phyloP scores from a whole-genome alignment of 2,888 invertebrate species.

The Dendrolimus pini region DNA sequence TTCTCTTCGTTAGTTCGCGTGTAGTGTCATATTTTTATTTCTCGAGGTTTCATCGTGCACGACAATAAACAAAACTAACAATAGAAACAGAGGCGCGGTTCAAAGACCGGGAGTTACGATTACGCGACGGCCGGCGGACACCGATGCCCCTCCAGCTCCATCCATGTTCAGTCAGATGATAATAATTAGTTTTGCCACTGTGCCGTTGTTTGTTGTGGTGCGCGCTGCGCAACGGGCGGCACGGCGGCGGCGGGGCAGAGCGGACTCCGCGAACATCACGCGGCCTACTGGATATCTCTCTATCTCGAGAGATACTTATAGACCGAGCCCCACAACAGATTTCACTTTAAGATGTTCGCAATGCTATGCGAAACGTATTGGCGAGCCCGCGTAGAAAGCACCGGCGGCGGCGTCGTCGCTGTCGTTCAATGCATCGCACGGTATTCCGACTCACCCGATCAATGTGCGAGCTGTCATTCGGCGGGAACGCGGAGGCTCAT shows the following conservation, averaged over 20 bases:
- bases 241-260: conserved; percentile 10
- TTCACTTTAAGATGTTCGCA: conserved; percentile 22
- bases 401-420: background rate
- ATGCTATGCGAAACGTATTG: background rate
- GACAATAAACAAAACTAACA: conserved; percentile 38
- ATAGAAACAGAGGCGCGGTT: conserved; percentile 36
- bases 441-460: conserved; percentile 59
- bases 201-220: conserved; percentile 21
- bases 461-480: conserved; percentile 57
- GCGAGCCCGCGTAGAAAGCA: background rate
- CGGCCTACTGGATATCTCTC: conserved; percentile 18
- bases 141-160: conserved; percentile 20
- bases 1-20: conserved; percentile 2
- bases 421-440: conserved; percentile 6
- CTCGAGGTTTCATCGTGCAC: conserved; percentile 30
- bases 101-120: conserved; percentile 49
- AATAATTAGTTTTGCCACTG: conserved; percentile 18
- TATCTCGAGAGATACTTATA: conserved; percentile 20
- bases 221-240: conserved; percentile 14
- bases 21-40: conserved; percentile 16
- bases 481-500: conserved; percentile 46
- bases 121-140: conserved; percentile 24
- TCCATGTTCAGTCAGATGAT: conserved; percentile 23
- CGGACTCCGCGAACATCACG: background rate
- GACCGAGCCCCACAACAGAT: conserved; percentile 19